Base-by-base conservation (phyloP, 1,140 invertebrate genomes). In the Bombyx mandarina region DNA sequence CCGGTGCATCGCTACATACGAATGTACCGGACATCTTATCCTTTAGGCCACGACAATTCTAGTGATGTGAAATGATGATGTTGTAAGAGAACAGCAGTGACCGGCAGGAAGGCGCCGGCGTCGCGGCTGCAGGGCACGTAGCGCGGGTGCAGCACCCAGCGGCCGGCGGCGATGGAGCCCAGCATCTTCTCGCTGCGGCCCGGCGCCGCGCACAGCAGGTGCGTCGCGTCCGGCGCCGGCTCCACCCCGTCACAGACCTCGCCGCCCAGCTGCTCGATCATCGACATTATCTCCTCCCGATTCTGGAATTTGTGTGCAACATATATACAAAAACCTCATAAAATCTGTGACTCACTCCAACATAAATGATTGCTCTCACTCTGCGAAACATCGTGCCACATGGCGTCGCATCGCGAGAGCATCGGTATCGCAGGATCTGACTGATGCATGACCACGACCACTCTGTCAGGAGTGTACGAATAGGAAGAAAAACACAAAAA, bases 131-230 rank as follows among this genome's bases (percentile, higher is more conserved):
- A 89, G 9, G 92, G 89, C 7, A 97, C 82, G 73, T 96, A 98
- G 1, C 91, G 91, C 2, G 91, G 90, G 73, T 96, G 93, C 7
- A 98, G 77, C 2, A 98, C 89, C 96, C 95, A 97, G 73, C 95
- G 94, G 35, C 97, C 96, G 0, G 93, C 90, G 0, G 96, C 96
- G 45, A 98, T 91, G 65, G 93, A 93, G 3, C 92, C 92, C 2
- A 98, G 87, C 81, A 94, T 91, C 85, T 97, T 97, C 88, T 98
- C 96, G 76, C 95, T 97, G 63, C 95, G 91, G 10, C 90, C 89
- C 0, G 93, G 92, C 60, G 90, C 91, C 22, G 91, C 82, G 60
- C 94, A 93, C 35, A 98, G 80, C 7, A 97, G 79, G 83, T 98
- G 96, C 1, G 95, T 97, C 50, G 92, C 91, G 1, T 77, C 77